Evolutionary conservation across 2,888 invertebrate genomes (phyloP), one percentile per base, ranked within the genome.

Genomic region (Cantharis nigra): DNA sequence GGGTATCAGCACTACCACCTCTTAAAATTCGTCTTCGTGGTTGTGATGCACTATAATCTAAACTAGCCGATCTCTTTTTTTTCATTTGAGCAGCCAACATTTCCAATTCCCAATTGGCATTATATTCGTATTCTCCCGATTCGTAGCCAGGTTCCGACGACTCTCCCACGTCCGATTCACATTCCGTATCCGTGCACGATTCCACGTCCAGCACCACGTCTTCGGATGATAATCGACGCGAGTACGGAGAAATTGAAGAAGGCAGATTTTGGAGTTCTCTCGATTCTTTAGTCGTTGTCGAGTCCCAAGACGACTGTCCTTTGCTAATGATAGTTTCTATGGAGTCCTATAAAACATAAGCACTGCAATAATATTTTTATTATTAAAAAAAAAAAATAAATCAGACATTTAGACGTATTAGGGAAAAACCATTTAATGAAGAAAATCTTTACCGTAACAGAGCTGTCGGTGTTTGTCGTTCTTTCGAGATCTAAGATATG

Each of bases 401-500:
- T 3, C 20, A 3, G 20, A 3, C 3, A 20, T 20, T 20, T 20
- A 20, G 20, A 20, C 3, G 20, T 20, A 20, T 20, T 20, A 20
- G 20, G 3, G 3, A 20, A 20, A 20, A 20, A 3, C 20, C 20
- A 20, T 20, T 3, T 28, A 30, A 30, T 13, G 11, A 33, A 33
- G 33, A 33, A 33, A 3, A 11, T 33, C 13, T 11, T 13, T 83
- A 87, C 87, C 79, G 87, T 86, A 26, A 86, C 84, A 0, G 88
- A 88, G 79, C 87, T 87, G 74, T 89, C 88, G 20, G 84, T 83
- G 30, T 81, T 83, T 2, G 14, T 71, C n/a, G 20, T 62, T 77
- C 82, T 85, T 77, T 94, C 93, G 82, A 95, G 85, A 85, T 94
- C 92, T 86, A 92, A 91, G 83, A 94, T 94, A 84, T 95, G 90